A percentile compares a stretch with the other conserved stretches of the same genome.
These are phyloP conservation scores for Poecile atricapillus DNA, from an alignment of 2,113 vertebrate genomes.

Conservation along the genomic window DNA sequence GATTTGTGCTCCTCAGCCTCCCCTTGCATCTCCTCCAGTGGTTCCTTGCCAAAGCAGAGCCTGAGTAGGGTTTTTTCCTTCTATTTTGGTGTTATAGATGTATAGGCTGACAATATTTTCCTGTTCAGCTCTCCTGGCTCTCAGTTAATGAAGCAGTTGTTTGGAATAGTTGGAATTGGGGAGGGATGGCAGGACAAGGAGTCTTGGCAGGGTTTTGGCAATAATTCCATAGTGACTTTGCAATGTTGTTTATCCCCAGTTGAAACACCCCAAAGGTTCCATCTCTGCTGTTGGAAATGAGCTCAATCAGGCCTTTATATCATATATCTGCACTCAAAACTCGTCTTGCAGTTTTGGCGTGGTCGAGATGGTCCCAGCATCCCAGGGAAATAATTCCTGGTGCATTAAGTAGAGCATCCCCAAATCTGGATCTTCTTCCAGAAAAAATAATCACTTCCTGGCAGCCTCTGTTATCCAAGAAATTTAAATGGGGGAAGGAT, in stretches of 20 bases:
- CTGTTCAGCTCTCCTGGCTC: background rate
- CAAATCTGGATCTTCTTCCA: background rate
- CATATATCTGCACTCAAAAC: background rate
- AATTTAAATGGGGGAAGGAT: background rate
- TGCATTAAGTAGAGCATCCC: background rate
- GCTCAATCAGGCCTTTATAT: background rate
- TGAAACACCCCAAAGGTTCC: background rate
- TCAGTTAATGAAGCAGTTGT: background rate
- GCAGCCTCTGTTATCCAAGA: background rate
- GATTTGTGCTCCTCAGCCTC: background rate
- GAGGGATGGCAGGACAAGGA: background rate
- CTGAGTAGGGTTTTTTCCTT: background rate
- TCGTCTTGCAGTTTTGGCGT: background rate
- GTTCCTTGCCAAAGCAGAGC: background rate
- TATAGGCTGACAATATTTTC: background rate
- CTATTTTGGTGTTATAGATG: background rate
- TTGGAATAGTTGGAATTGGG: background rate
- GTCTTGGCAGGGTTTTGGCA: background rate
- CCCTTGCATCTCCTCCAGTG: accelerated
- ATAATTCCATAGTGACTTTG: background rate
- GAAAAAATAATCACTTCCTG: background rate
- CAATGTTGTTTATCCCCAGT: background rate
- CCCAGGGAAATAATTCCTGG: background rate
- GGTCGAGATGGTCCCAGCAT: background rate
- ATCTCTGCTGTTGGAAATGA: background rate